phyloP scores from a whole-genome alignment of 2,113 vertebrate genomes.

The Smithornis capensis region DNA sequence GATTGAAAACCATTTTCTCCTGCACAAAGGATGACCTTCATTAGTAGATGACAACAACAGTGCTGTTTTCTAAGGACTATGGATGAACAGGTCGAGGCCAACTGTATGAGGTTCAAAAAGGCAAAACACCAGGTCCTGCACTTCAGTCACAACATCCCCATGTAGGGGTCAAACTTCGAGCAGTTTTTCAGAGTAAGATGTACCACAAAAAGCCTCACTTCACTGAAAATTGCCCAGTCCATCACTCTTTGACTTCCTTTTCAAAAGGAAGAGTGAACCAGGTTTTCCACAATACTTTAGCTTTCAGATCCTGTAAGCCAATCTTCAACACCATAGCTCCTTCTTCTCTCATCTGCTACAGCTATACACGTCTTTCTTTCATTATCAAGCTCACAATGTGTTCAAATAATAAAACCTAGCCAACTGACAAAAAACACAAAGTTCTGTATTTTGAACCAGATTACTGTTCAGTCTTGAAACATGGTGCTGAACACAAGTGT shows the following conservation, averaged over 20 bases:
- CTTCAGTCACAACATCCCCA: neutral
- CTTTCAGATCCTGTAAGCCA: neutral
- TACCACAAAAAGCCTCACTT: neutral
- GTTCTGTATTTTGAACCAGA: neutral
- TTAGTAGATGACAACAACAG: neutral
- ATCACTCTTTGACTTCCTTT: neutral
- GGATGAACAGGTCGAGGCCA: rapidly evolving
- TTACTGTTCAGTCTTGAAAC: neutral
- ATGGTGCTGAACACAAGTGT: neutral
- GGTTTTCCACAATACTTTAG: neutral
- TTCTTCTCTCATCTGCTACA: neutral
- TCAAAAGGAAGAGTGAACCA: neutral
- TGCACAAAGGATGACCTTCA: neutral
- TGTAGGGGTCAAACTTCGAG: neutral
- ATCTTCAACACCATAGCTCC: neutral
- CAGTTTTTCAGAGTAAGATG: neutral
- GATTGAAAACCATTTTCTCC: neutral
- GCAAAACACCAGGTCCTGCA: rapidly evolving
- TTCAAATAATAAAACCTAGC: neutral
- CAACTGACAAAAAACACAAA: neutral
- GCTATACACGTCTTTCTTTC: rapidly evolving
- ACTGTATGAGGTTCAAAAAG: neutral
- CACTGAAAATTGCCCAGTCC: neutral
- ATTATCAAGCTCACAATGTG: neutral
- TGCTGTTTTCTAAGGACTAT: neutral